Conservation (phyloP, 1,140 invertebrate species). For the Venturia canescens region DNA sequence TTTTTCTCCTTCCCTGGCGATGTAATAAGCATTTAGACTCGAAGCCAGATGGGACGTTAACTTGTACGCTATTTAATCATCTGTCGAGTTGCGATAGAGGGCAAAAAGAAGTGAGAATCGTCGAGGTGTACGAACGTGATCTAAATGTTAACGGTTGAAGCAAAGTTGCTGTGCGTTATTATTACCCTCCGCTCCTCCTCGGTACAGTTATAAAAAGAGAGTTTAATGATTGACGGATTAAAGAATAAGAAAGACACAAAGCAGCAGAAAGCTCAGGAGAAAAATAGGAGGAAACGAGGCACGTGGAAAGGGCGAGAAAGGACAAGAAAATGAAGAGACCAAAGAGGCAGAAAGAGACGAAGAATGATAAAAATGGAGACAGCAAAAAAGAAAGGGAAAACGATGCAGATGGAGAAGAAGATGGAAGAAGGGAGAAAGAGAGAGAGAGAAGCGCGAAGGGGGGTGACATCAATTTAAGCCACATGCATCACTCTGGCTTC, state of each 20-base stretch:
- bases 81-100: conserved; percentile 6
- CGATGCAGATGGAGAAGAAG: conserved; percentile 50
- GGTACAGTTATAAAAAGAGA: conserved; percentile 48
- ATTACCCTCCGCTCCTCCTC: conserved; percentile 35
- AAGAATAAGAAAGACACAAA: conserved; percentile 44
- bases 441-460: conserved; percentile 53
- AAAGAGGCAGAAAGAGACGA: conserved; percentile 14
- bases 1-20: no score
- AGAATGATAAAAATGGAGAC: conserved; percentile 15
- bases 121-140: conserved; percentile 39
- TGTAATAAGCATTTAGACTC: conserved; percentile 17
- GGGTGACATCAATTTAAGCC: conserved; percentile 73
- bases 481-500: conserved; percentile 74
- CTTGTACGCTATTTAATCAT: conserved; percentile 20
- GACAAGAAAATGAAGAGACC: conserved; percentile 55
- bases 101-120: conserved; percentile 30
- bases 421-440: conserved; percentile 55
- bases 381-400: conserved; percentile 20
- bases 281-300: background rate
- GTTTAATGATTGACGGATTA: conserved; percentile 32
- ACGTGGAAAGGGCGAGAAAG: conserved; percentile 16
- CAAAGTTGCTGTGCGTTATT: conserved; percentile 46
- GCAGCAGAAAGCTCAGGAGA: conserved; percentile 52
- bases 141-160: conserved; percentile 46
- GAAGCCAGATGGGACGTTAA: conserved; percentile 1